A percentile compares a stretch with the other conserved stretches of the same genome.
Conservation (phyloP, 2,888 invertebrate species). For the Ophioninae sp. region DNA sequence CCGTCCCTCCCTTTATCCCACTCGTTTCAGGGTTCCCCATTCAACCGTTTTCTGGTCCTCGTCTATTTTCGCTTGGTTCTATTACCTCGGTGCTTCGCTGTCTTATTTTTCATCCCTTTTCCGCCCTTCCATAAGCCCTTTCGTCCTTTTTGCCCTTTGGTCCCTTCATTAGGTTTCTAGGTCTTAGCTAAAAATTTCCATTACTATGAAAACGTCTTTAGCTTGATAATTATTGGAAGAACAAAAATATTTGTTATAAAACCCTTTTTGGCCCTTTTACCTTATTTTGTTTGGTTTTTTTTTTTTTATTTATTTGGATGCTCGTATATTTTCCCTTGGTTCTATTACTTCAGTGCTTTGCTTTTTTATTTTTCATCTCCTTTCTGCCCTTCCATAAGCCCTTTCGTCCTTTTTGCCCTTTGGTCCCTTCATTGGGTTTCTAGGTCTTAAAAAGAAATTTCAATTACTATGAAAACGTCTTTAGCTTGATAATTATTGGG, state of each 20-base stretch:
- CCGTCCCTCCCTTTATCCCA: constrained; percentile 16
- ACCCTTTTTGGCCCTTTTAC: too few relatives aligned
- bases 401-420: too few relatives aligned
- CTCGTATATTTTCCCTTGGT: too few relatives aligned
- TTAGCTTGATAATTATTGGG: too few relatives aligned
- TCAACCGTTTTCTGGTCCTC: constrained; percentile 62
- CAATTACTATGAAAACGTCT: constrained; percentile 43
- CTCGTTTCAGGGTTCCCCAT: constrained; percentile 65
- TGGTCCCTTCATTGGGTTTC: too few relatives aligned
- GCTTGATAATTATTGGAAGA: too few relatives aligned
- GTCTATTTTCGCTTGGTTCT: constrained; percentile 67
- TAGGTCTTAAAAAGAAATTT: constrained; percentile 6
- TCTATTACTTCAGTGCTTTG: too few relatives aligned
- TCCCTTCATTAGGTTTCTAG: not conserved
- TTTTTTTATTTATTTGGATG: too few relatives aligned
- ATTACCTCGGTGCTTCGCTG: constrained; percentile 71
- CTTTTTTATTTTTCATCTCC: too few relatives aligned
- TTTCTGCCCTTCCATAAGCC: too few relatives aligned
- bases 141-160: constrained; percentile 2
- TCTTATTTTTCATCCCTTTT: constrained; percentile 55
- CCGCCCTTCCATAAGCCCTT: constrained; percentile 3
- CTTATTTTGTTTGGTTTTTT: too few relatives aligned
- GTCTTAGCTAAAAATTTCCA: constrained; percentile 19
- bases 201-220: constrained; percentile 38
- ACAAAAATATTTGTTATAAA: not conserved